A percentile compares a stretch with the other conserved stretches of the same genome.
Conservation (phyloP, 2,888 invertebrate species). For the Rhaphigaster nebulosa region DNA sequence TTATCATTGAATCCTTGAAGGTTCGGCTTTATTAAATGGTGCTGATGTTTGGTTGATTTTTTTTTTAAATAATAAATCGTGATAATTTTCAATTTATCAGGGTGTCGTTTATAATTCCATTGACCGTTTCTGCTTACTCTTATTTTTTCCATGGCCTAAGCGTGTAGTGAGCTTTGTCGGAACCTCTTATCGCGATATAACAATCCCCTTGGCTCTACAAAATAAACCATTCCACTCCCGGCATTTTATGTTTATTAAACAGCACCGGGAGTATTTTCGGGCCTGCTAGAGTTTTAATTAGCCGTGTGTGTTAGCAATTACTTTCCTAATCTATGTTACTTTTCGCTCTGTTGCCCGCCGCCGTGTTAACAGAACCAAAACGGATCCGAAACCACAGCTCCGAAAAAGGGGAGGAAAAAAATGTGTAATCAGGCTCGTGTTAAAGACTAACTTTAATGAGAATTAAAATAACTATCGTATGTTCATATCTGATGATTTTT, state of each 20-base stretch:
- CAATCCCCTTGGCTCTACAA: neutral
- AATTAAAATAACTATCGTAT: neutral
- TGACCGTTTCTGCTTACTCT: too few relatives aligned
- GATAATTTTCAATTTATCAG: too few relatives aligned
- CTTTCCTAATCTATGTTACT: neutral
- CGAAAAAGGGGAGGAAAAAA: neutral
- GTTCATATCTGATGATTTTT: constrained; percentile 17
- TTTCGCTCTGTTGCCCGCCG: neutral
- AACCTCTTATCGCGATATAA: neutral
- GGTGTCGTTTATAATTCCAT: too few relatives aligned
- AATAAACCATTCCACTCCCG: neutral
- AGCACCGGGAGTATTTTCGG: neutral
- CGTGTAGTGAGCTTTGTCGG: neutral
- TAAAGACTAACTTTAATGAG: constrained; percentile 40
- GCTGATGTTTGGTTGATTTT: too few relatives aligned
- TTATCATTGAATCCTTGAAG: too few relatives aligned
- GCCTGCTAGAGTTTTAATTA: neutral
- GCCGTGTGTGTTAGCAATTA: constrained; percentile 27
- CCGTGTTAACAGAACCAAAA: constrained; percentile 9
- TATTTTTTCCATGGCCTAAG: neutral
- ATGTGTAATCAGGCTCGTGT: neutral
- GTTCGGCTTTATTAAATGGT: too few relatives aligned
- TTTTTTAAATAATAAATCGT: too few relatives aligned
- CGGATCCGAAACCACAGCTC: neutral
- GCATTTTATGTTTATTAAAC: constrained; percentile 11